Evolutionary conservation across 1,140 invertebrate species (phyloP), one percentile per base, ranked within the genome.

Genomic region (Phymorhynchus buccinoides): DNA sequence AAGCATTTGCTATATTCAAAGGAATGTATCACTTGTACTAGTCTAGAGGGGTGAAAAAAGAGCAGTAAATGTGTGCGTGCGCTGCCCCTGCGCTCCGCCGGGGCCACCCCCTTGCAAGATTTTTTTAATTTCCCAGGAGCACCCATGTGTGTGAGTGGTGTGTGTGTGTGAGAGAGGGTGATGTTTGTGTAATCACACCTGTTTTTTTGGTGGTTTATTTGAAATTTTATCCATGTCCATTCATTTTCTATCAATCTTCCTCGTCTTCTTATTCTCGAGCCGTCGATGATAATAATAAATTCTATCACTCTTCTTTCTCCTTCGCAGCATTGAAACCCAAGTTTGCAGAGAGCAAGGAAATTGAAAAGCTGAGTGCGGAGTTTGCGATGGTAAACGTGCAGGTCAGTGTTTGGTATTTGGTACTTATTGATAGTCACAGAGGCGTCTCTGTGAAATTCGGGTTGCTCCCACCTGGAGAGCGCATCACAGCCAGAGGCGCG

Each of bases 331-430:
- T 95, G 83, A 95, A 94, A 88, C 94, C 95, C 0, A 94, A 94
- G 85, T 95, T 95, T 88, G 94, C 94, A 0, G 92, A 89, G 75
- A 95, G 94, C 2, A 85, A 91, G n/a, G 94, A 94, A 79, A 95
- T 95, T 42, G 91, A 93, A 86, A 90, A 91, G 22, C 87, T 95
- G 52, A 95, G 95, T 89, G 91, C 93, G 89, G 90, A 95, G 44
- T 95, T 95, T 90, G 92, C 95, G 1, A 95, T 95, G 95, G 94
- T 95, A 4, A 95, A 95, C 89, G 88, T 94, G 78, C 56, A 90
- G 89, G 91, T 92, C 86, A 81, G 86, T 22, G 12, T 56, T 12
- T 27, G 27, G 12, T 56, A 56, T 14, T 14, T 14, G 52, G 52
- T 27, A 56, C 12, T 27, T 56, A 27, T 56, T 56, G 12, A 27